These are phyloP conservation scores for Sebastes steindachneri DNA, from an alignment of 2,797 vertebrate species.

Conservation along the genomic window DNA sequence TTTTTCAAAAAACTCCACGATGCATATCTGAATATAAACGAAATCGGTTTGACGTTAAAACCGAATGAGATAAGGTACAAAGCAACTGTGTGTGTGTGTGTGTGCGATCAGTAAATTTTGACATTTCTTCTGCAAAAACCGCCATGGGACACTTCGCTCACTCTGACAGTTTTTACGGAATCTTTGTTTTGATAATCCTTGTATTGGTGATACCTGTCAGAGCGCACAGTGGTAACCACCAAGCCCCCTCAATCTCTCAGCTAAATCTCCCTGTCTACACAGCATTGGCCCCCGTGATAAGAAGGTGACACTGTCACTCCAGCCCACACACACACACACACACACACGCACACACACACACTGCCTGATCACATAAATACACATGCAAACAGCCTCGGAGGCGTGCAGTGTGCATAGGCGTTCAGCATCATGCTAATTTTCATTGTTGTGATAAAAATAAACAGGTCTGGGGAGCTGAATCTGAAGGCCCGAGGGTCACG, in stretches of 20 bases:
- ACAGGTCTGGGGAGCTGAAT: slow-evolving; percentile 82
- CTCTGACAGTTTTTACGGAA: slow-evolving; percentile 68
- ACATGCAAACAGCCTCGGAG: slow-evolving; percentile 69
- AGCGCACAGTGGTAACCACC: slow-evolving; percentile 59
- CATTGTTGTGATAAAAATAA: slow-evolving; percentile 89
- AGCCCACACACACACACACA: slow-evolving; percentile 59
- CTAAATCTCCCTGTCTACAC: slow-evolving; percentile 78
- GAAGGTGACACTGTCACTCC: slow-evolving; percentile 79
- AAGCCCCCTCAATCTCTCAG: slow-evolving; percentile 72
- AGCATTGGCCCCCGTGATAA: slow-evolving; percentile 70
- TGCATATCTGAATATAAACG: slow-evolving; percentile 47
- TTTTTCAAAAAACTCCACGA: slow-evolving; percentile 43
- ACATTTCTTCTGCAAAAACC: slow-evolving; percentile 53
- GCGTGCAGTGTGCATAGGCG: slow-evolving; percentile 72
- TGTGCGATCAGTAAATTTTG: slow-evolving; percentile 49
- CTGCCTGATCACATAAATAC: slow-evolving; percentile 16
- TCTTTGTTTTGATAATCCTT: slow-evolving; percentile 77
- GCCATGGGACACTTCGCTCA: slow-evolving; percentile 70
- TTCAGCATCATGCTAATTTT: slow-evolving; percentile 85
- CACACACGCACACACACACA: slow-evolving; percentile 28
- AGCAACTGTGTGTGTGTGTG: slow-evolving; percentile 2
- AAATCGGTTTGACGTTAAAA: slow-evolving; percentile 68
- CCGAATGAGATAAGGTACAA: slow-evolving; percentile 56
- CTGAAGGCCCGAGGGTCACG: slow-evolving; percentile 78
- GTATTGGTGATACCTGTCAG: slow-evolving; percentile 77